Evolutionary conservation across 1,140 invertebrate genomes (phyloP), one percentile per base, ranked within the genome.

Genomic region (Glossosoma conforme): DNA sequence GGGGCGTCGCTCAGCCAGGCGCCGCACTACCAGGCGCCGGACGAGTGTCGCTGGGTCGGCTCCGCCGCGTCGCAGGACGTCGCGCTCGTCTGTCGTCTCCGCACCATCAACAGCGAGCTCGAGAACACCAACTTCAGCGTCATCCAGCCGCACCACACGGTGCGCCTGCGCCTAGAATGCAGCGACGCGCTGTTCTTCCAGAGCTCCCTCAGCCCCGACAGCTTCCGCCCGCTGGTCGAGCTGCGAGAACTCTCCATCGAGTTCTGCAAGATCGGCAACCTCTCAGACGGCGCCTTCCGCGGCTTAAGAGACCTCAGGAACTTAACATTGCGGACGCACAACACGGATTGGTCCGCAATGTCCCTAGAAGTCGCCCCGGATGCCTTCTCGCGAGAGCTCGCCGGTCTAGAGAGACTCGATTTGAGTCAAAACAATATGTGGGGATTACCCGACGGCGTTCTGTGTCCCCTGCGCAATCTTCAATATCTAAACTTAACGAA

Each of bases 101-200:
- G 85, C 35, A 90, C 89, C 52, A 90, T 91, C 72, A 91, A 91
- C 70, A 90, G 87, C 65, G 88, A 91, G 71, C 72, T 91, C 62
- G 88, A 91, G 72, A 89, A 89, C 65, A 91, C 88, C 20, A 93
- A 93, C 62, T 91, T 93, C 66, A 89, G 86, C 69, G 85, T 87
- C 28, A 90, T 89, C 52, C 88, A 90, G 69, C 84, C 87, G n/a
- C 84, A 89, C 62, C 87, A 91, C 56, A 90, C 89, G 18, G 87
- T 91, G 2, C 77, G 86, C 5, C 70, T 93, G 55, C 75, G 84
- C 6, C 77, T 93, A 15, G 85, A 89, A 66, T 93, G 90, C 73
- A 90, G 85, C 67, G 86, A 90, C 64, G 82, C 83, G 11, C 72
- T 91, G 11, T 89, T 91, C 69, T 90, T 89, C 64, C 87, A 91